Percentiles rank a stretch among this genome's conserved stretches.
These are phyloP conservation scores for Sebastes itinus DNA, from an alignment of 2,797 vertebrate species.

Conservation along the genomic window DNA sequence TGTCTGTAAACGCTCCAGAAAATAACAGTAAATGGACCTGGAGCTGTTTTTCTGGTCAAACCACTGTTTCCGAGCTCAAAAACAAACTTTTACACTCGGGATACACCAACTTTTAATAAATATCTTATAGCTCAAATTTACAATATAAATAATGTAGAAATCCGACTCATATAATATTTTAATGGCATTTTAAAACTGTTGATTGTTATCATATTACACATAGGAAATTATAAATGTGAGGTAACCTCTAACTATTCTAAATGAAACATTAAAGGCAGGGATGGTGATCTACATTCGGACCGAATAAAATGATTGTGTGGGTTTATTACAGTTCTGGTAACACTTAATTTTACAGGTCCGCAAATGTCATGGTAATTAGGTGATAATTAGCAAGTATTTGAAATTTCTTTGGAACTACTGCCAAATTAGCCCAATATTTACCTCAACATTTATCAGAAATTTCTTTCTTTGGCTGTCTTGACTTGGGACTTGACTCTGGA, in stretches of 20 bases:
- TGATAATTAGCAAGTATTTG: too few relatives aligned
- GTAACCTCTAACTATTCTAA: background rate
- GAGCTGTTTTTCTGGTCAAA: background rate
- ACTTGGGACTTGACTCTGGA: too few relatives aligned
- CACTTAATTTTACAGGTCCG: too few relatives aligned
- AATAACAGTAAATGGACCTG: background rate
- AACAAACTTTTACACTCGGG: background rate
- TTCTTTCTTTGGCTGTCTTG: accelerated
- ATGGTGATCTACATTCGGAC: too few relatives aligned
- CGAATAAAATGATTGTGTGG: accelerated
- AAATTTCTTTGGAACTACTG: too few relatives aligned
- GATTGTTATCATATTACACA: accelerated
- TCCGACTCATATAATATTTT: too few relatives aligned
- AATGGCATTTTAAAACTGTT: background rate
- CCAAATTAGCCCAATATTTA: too few relatives aligned
- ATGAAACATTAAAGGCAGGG: background rate
- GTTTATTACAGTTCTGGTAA: too few relatives aligned
- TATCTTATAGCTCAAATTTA: background rate
- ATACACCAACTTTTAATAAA: background rate
- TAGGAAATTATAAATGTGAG: background rate
- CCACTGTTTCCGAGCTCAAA: background rate
- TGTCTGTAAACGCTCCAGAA: background rate
- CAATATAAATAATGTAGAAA: background rate
- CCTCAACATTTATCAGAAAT: too few relatives aligned
- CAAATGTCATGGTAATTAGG: too few relatives aligned